Evolutionary conservation across 23 tunicate genomes (phyloP).

Genomic region (Diplosoma virens): DNA sequence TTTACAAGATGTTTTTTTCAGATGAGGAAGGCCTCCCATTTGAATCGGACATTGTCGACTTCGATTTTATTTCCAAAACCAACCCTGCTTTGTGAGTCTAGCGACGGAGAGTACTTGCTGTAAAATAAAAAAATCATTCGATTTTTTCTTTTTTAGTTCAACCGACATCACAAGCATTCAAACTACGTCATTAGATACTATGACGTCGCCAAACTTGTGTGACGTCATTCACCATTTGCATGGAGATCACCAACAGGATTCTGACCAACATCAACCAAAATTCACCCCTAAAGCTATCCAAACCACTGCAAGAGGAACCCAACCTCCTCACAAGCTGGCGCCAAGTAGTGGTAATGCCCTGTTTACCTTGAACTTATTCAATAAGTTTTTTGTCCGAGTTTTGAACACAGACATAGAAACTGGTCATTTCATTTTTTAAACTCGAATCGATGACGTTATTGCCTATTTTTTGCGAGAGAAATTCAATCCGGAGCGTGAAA

Average conservation of each 20-base stretch:
- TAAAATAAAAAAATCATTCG: not conserved
- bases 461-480: too few relatives aligned
- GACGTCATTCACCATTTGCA: slow-evolving; percentile 83
- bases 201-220: slow-evolving; percentile 36
- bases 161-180: slow-evolving; percentile 33
- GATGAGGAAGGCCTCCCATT: slow-evolving; percentile 9
- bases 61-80: slow-evolving; percentile 11
- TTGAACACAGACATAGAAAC: too few relatives aligned
- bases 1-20: not conserved
- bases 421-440: too few relatives aligned
- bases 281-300: not conserved
- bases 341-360: too few relatives aligned
- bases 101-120: not conserved
- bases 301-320: not conserved
- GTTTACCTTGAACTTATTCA: too few relatives aligned
- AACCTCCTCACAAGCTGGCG: too few relatives aligned
- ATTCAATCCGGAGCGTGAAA: too few relatives aligned
- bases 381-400: too few relatives aligned
- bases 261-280: not conserved
- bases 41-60: slow-evolving; percentile 18
- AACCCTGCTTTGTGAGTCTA: slow-evolving; percentile 2
- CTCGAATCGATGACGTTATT: too few relatives aligned
- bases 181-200: slow-evolving; percentile 33
- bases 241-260: slow-evolving; percentile 70
- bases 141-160: not conserved